Evolutionary conservation across 2,113 vertebrate species (phyloP).

Genomic region (Hystrix cristata): DNA sequence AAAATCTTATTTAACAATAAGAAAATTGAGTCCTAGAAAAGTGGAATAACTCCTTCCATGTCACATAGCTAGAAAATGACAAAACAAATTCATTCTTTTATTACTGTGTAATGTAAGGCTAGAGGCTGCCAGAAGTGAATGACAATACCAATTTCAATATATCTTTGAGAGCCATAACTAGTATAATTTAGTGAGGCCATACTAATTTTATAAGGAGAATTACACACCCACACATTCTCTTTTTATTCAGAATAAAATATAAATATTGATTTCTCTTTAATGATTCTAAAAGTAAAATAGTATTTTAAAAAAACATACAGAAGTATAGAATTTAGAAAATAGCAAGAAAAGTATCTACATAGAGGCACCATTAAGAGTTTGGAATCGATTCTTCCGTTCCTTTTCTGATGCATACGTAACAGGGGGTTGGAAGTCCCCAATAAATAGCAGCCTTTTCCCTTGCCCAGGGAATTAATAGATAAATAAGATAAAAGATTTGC

Average conservation of each 20-base stretch:
- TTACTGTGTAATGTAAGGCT: not conserved
- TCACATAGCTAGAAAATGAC: not conserved
- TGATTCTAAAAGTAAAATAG: constrained; percentile 31
- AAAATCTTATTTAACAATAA: constrained; percentile 30
- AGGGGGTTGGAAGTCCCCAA: not conserved
- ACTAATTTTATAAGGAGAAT: not conserved
- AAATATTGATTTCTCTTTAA: not conserved
- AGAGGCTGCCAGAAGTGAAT: not conserved
- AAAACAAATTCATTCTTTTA: constrained; percentile 40
- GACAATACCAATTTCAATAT: constrained; percentile 28
- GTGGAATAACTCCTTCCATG: not conserved
- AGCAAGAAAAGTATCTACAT: not conserved
- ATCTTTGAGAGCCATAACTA: not conserved
- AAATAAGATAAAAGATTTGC: not conserved
- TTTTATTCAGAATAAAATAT: constrained; percentile 16
- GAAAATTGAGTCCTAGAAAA: not conserved
- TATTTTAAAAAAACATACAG: not conserved
- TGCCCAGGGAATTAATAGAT: not conserved
- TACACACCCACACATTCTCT: not conserved
- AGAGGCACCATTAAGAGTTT: constrained; percentile 13
- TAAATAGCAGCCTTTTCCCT: not conserved
- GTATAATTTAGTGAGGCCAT: not conserved
- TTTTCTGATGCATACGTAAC: not conserved
- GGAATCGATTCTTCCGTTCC: not conserved
- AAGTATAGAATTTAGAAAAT: constrained; percentile 7